Percentiles rank a stretch among this genome's conserved stretches.
phyloP scores from a whole-genome alignment of 2,113 vertebrate genomes.

The cattle (Bos taurus) region DNA sequence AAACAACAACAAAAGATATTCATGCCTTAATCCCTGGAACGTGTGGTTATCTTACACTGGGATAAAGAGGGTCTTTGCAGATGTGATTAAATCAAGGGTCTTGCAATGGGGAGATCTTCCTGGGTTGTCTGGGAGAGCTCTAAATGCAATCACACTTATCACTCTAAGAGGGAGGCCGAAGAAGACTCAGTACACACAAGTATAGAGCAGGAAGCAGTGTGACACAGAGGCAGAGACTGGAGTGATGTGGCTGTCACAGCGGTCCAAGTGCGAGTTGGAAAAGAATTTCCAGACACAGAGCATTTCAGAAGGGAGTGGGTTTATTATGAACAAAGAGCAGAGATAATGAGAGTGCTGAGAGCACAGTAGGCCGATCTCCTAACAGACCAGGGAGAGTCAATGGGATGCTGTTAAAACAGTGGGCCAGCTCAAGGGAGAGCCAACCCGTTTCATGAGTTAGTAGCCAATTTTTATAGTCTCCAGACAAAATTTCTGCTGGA shows the following conservation, averaged over 20 bases:
- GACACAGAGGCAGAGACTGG: neutral
- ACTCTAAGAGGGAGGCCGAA: neutral
- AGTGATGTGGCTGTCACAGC: neutral
- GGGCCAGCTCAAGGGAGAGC: neutral
- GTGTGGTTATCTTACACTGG: neutral
- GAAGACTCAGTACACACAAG: neutral
- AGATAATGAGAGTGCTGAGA: neutral
- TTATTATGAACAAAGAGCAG: neutral
- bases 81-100: neutral
- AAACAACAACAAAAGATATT: neutral
- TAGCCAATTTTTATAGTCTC: neutral
- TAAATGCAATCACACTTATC: neutral
- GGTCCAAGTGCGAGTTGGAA: neutral
- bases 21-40: neutral
- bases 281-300: neutral
- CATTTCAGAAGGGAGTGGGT: neutral
- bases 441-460: accelerated
- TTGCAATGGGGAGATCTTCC: neutral
- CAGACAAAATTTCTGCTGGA: neutral
- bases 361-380: neutral
- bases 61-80: neutral
- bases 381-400: neutral
- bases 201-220: neutral
- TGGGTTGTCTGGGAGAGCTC: neutral
- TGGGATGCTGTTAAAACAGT: neutral